These are phyloP conservation scores for Rhabdophis nuchalis DNA, from an alignment of 2,797 vertebrate genomes.

Conservation along the genomic window DNA sequence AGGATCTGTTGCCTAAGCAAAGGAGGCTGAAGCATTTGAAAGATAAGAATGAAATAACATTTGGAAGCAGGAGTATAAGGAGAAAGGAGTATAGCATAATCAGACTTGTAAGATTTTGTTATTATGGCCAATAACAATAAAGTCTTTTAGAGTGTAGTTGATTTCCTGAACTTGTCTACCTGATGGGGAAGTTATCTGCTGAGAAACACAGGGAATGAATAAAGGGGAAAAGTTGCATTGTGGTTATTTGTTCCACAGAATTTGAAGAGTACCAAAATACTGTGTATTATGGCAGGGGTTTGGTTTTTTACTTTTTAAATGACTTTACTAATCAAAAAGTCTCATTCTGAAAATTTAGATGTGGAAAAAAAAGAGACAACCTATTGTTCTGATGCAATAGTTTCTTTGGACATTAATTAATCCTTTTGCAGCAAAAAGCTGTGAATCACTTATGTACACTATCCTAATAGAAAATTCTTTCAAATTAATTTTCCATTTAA, in stretches of 20 bases:
- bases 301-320: not conserved
- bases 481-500: not conserved
- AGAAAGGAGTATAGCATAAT: not conserved
- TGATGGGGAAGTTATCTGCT: not conserved
- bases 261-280: not conserved
- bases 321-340: not conserved
- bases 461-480: not conserved
- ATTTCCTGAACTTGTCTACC: not conserved
- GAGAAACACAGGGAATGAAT: not conserved
- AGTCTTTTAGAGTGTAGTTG: not conserved
- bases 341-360: not conserved
- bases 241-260: not conserved
- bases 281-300: not conserved
- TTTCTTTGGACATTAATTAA: not conserved
- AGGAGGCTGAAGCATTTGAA: not conserved
- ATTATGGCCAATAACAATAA: not conserved
- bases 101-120: not conserved
- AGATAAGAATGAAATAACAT: not conserved
- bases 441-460: not conserved
- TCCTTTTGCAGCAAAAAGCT: not conserved
- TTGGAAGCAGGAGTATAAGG: not conserved
- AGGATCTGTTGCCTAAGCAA: not conserved
- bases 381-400: not conserved
- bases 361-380: no score
- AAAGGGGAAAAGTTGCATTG: not conserved